Base-by-base conservation (phyloP, 2,797 vertebrate genomes). In the Macrochelys suwanniensis region DNA sequence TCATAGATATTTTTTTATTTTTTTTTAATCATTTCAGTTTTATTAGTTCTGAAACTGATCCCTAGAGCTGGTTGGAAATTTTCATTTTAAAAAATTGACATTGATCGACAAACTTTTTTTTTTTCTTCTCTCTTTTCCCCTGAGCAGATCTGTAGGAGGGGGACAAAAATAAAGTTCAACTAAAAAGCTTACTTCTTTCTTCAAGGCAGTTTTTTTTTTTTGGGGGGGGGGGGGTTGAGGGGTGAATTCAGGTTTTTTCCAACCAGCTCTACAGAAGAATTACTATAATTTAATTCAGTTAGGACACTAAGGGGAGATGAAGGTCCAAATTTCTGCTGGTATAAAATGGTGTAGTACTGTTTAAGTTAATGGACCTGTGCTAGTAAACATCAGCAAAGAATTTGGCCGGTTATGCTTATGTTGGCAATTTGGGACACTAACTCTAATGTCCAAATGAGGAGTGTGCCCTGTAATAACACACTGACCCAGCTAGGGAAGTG, bases 241-340 rank as follows among this genome's bases (percentile, higher is more conserved):
- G n/a, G n/a, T 54, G 88, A 94, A 93, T 45, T 90, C 21, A 25
- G 71, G 2, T 86, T 71, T 92, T 95, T 93, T 87, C 89, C 87
- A 90, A 90, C 84, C 82, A 94, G 82, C 61, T 85, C 87, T 88
- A 51, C 6, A 65, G 94, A 87, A 87, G 88, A 12, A 59, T 93
- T 82, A 87, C 85, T 33, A n/a, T 77, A 84, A 28, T 1, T 42
- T 93, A 94, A 85, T 89, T 89, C 78, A 95, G 54, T 31, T 77
- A 17, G 45, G 42, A 49, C 47, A 12, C 45, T 28, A 37, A 10
- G 91, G 85, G 88, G 53, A 49, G 0, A 1, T 71, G 12, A 65
- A 85, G 71, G 87, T 80, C 82, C 57, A 89, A 77, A 82, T 93
- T 57, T 93, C 86, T 96, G n/a, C 84, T 94, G 61, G 92, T 84